phyloP scores from a whole-genome alignment of 2,797 vertebrate genomes.

The Nyctibius grandis region DNA sequence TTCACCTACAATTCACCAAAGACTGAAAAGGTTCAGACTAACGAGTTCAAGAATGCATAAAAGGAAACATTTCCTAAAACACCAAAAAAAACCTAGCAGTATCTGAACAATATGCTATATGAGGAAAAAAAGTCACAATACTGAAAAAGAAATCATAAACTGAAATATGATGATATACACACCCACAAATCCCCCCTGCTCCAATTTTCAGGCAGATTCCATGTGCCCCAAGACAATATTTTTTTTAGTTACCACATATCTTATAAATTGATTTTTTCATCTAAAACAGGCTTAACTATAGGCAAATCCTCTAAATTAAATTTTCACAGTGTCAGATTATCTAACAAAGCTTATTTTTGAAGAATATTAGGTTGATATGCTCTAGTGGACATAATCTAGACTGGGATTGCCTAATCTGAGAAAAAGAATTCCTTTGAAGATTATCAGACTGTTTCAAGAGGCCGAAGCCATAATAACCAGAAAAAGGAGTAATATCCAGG shows the following conservation, averaged over 20 bases:
- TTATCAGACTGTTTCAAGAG: background rate
- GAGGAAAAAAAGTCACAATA: background rate
- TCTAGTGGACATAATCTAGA: background rate
- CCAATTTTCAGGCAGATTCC: background rate
- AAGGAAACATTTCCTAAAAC: background rate
- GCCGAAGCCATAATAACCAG: background rate
- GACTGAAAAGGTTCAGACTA: background rate
- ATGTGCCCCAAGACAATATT: background rate
- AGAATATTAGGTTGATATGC: background rate
- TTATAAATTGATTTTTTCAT: background rate
- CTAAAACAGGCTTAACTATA: background rate
- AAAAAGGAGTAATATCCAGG: background rate
- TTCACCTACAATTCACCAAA: background rate
- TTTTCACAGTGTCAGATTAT: background rate
- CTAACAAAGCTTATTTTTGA: background rate
- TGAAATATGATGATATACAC: background rate
- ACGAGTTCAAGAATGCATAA: background rate
- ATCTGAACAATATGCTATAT: background rate
- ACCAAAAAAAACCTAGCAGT: background rate
- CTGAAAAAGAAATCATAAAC: background rate
- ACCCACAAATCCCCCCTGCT: background rate
- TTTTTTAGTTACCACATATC: background rate
- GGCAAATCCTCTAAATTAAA: background rate
- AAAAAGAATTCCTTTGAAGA: background rate
- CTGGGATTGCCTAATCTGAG: background rate